Conservation (phyloP, 2,888 invertebrate genomes). For the Macrosiphum euphorbiae region DNA sequence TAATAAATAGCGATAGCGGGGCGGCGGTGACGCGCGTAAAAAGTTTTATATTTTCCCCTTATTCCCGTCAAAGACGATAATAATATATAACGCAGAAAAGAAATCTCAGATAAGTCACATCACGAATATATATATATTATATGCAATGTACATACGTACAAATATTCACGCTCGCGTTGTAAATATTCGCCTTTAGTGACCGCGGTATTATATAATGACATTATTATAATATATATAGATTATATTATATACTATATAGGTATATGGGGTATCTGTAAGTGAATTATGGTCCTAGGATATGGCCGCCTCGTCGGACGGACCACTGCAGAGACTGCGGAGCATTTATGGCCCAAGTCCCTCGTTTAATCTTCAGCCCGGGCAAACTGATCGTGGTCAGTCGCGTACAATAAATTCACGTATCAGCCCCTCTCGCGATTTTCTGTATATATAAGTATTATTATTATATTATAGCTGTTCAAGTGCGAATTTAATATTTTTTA, state of each 20-base stretch:
- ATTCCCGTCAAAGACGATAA: neutral
- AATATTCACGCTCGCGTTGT: neutral
- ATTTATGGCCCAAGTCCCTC: neutral
- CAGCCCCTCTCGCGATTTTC: neutral
- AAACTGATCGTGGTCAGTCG: neutral
- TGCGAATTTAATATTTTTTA: neutral
- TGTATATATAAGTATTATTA: neutral
- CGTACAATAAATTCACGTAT: neutral
- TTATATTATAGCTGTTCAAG: neutral
- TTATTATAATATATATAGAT: slow-evolving; percentile 7
- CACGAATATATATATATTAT: neutral
- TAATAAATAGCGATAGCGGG: slow-evolving; percentile 7
- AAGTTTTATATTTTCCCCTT: slow-evolving; percentile 38
- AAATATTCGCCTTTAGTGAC: slow-evolving; percentile 41
- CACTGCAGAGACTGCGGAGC: neutral
- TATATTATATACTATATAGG: neutral
- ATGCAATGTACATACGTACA: neutral
- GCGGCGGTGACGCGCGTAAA: neutral
- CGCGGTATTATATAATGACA: neutral
- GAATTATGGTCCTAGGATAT: slow-evolving; percentile 10
- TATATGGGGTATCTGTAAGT: neutral
- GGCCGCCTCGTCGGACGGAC: neutral
- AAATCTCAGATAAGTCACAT: slow-evolving; percentile 1
- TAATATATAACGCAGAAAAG: slow-evolving; percentile 15
- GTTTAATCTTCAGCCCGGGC: neutral